A percentile compares a stretch with the other conserved stretches of the same genome.
phyloP scores from a whole-genome alignment of 2,888 invertebrate species.

The Dioctria linearis region DNA sequence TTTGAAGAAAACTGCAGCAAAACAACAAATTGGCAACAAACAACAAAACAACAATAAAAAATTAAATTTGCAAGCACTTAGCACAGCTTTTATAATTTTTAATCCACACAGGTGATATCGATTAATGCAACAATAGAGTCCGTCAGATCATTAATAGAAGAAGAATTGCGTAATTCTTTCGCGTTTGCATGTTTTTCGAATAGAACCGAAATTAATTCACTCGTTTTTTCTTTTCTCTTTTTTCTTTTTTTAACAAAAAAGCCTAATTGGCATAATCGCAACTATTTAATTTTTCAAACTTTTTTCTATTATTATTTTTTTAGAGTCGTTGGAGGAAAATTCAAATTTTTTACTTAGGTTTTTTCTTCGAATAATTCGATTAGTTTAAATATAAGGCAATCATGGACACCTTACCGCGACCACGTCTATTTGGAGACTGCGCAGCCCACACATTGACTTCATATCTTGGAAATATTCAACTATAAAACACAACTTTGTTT shows the following conservation, averaged over 20 bases:
- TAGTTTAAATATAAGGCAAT: slow-evolving; percentile 52
- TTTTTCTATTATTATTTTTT: slow-evolving; percentile 1
- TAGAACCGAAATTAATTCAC: not conserved
- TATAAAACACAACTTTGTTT: slow-evolving; percentile 2
- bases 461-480: slow-evolving; percentile 49
- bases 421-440: slow-evolving; percentile 63
- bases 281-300: slow-evolving; percentile 1
- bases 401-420: slow-evolving; percentile 59
- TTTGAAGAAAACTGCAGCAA: slow-evolving; percentile 24
- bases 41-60: not conserved
- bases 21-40: slow-evolving; percentile 35
- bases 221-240: not conserved
- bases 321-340: slow-evolving; percentile 51
- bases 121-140: slow-evolving; percentile 24
- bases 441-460: slow-evolving; percentile 59
- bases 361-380: slow-evolving; percentile 6
- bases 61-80: slow-evolving; percentile 22
- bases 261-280: slow-evolving; percentile 14
- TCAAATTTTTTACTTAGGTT: slow-evolving; percentile 8
- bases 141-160: slow-evolving; percentile 29
- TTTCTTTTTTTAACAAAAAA: not conserved
- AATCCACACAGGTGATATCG: slow-evolving; percentile 38
- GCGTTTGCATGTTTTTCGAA: not conserved
- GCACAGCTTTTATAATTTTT: slow-evolving; percentile 20
- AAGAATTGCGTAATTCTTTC: slow-evolving; percentile 45